phyloP scores from a whole-genome alignment of 2,113 vertebrate species.

The Oreocharis arfaki region DNA sequence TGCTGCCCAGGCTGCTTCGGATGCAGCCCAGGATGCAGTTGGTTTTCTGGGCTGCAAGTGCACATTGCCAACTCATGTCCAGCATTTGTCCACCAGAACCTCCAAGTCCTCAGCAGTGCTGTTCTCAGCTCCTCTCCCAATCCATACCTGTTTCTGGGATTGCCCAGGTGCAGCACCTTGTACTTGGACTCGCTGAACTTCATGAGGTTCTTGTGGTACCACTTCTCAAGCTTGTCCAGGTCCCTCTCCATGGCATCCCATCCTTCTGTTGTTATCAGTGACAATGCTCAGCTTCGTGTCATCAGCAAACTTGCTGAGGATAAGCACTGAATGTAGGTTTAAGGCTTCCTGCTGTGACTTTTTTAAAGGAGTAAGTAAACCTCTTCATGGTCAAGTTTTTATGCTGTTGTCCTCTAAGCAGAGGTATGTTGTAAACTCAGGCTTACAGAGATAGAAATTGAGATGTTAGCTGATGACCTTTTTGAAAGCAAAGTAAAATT shows the following conservation, averaged over 20 bases:
- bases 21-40: background rate
- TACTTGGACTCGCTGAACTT: background rate
- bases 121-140: background rate
- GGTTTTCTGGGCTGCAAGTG: background rate
- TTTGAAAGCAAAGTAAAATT: background rate
- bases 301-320: background rate
- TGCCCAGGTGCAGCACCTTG: background rate
- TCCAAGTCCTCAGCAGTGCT: background rate
- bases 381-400: background rate
- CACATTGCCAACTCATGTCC: background rate
- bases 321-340: background rate
- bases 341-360: background rate
- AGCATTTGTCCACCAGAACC: background rate
- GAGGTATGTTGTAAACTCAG: background rate
- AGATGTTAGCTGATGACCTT: background rate
- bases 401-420: background rate
- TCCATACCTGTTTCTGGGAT: background rate
- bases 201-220: background rate
- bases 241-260: background rate
- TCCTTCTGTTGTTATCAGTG: background rate
- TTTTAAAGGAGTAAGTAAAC: background rate
- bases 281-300: background rate
- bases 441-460: background rate
- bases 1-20: background rate
- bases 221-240: background rate